Percentiles rank a stretch among this genome's conserved stretches.
phyloP scores from a whole-genome alignment of 2,113 vertebrate species.

The Baryphthengus martii region DNA sequence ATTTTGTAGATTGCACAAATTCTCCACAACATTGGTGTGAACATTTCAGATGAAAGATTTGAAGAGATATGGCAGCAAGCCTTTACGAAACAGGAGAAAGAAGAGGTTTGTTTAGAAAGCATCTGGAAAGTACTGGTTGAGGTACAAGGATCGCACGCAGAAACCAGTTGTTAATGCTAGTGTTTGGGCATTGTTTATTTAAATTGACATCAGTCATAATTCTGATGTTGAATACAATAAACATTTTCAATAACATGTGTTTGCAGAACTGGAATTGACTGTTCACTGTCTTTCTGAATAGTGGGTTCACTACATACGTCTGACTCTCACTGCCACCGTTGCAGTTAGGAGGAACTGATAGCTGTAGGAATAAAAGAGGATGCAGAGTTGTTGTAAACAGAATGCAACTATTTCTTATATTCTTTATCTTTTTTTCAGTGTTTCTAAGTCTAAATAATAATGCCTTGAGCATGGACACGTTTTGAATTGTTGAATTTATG shows the following conservation, averaged over 20 bases:
- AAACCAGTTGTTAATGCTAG: not conserved
- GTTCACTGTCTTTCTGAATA: not conserved
- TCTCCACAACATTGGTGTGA: constrained; percentile 76
- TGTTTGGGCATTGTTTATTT: not conserved
- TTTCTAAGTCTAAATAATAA: not conserved
- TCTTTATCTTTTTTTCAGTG: not conserved
- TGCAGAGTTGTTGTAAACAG: not conserved
- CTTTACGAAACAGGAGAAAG: constrained; percentile 70
- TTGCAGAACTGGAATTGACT: not conserved
- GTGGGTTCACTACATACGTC: not conserved
- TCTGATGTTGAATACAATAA: not conserved
- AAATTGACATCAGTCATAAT: not conserved
- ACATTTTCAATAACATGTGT: not conserved
- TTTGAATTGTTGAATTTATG: not conserved
- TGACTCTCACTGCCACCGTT: not conserved
- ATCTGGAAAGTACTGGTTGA: constrained; percentile 78
- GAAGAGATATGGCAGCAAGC: constrained; percentile 85
- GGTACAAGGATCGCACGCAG: constrained; percentile 47
- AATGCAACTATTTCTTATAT: not conserved
- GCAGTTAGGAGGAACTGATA: not conserved
- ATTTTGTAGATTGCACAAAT: constrained; percentile 79
- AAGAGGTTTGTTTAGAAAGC: constrained; percentile 82
- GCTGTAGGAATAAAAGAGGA: not conserved
- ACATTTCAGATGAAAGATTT: constrained; percentile 78
- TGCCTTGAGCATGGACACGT: not conserved